Evolutionary conservation across 2,888 invertebrate species (phyloP).

Genomic region (Diaperis boleti): DNA sequence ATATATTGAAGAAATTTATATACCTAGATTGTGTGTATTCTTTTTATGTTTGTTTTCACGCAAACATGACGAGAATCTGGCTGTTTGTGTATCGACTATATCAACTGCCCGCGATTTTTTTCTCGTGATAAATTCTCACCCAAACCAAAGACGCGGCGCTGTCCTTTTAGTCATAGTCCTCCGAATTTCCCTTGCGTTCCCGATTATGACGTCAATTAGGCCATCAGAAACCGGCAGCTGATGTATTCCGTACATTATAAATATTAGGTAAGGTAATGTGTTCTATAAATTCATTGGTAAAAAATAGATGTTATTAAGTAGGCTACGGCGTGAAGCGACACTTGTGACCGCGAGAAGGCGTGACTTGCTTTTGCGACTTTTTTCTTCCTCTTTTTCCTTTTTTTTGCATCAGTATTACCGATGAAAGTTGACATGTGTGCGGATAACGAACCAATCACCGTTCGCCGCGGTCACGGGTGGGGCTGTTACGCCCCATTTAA

Average conservation of each 20-base stretch:
- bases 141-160: conserved; percentile 25
- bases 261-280: conserved; percentile 61
- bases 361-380: conserved; percentile 31
- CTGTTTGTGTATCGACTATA: conserved; percentile 48
- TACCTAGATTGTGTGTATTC: conserved; percentile 54
- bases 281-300: conserved; percentile 64
- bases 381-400: conserved; percentile 8
- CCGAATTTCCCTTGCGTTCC: conserved; percentile 12
- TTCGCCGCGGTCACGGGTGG: conserved; percentile 49
- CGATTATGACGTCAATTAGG: conserved; percentile 29
- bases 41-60: conserved; percentile 53
- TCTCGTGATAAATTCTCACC: conserved; percentile 31
- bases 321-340: conserved; percentile 56
- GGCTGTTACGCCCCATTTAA: conserved; percentile 48
- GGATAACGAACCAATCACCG: conserved; percentile 21
- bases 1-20: conserved; percentile 48
- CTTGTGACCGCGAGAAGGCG: conserved; percentile 56
- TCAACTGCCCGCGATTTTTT: conserved; percentile 33
- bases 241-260: conserved; percentile 41
- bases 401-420: conserved; percentile 35
- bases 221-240: conserved; percentile 31
- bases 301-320: conserved; percentile 63
- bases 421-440: conserved; percentile 7
- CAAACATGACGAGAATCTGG: conserved; percentile 56
- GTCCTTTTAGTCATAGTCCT: conserved; percentile 4